Base-by-base conservation (phyloP, 2,888 invertebrate species). In the Nemotelus pantherinus region DNA sequence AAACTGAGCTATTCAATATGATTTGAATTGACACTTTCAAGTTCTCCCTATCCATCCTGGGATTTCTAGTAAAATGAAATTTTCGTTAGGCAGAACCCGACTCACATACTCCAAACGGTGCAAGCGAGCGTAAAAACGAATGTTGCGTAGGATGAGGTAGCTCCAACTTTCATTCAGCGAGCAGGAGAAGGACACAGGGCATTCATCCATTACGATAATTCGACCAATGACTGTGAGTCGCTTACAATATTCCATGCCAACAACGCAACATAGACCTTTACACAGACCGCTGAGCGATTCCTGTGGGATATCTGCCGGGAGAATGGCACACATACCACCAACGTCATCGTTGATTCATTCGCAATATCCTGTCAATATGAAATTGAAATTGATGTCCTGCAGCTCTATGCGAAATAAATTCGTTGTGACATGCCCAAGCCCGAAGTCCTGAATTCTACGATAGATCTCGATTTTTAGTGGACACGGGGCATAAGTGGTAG, bases 351-450 rank as follows among this genome's bases (percentile, higher is more conserved):
- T 25, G 25, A 25, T 25, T 25, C 25, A 43, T 43, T 63, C 50
- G 67, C 50, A 67, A 67, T 67, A 67, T 67, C 67, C 67, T 67
- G 67, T 48, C 67, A 67, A 48, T 48, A 67, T 67, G 67, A 50
- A 67, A 67, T 67, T 67, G 67, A 67, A 67, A 67, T 67, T 67
- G 67, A 67, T 48, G 67, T 67, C 50, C 67, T 47, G 47, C 67
- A 65, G 63, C 63, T 43, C 63, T 2, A 2, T 63, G 25, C 25
- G n/a, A 63, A n/a, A 63, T 63, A 63, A 63, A 63, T 63, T 63
- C 63, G 5, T 63, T 25, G 6, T 63, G 63, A 63, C 63, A 63
- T 63, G 63, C 2, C 43, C 63, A 63, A 63, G 39, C 25, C 63
- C 7, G 43, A 5, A 63, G 63, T 41, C 41, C 39, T 39, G 43